Evolutionary conservation across 2,113 vertebrate genomes (phyloP), one percentile per base, ranked within the genome.

Genomic region (Melanotaenia duboulayi): DNA sequence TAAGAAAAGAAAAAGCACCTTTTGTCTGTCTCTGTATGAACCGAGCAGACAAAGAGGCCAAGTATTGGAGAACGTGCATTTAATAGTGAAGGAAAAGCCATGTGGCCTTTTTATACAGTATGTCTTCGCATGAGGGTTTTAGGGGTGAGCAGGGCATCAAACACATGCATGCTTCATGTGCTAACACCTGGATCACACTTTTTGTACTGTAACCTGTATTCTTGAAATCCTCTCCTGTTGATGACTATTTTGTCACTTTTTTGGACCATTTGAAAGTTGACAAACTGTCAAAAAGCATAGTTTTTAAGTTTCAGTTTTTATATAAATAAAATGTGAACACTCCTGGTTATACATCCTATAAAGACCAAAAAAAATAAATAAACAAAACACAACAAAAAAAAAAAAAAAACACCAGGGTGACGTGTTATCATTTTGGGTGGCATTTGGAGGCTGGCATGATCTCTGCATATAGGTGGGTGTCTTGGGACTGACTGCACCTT

Each of bases 171-270:
- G 84, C 84, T 89, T 86, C 87, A 87, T 84, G 80, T 82, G 84
- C 76, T 66, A 84, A 72, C 84, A 82, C 75, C 71, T 71, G 81
- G 81, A 91, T 84, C 78, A 88, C 82, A 65, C 78, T 90, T 86
- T 35, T 87, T 91, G 86, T 94, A 92, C 90, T 93, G 90, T 92
- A 92, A 89, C 82, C 88, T 92, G 89, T 90, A 84, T 86, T 92
- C 87, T 89, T 92, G 82, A 93, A 93, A 90, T 79, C 82, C 77
- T 85, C 80, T 76, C 86, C 81, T 28, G 5, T 64, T 87, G 65
- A 91, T 85, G 83, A 81, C 77, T 87, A 63, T 66, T 68, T 79
- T 62, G 65, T 84, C 69, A 81, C 58, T 74, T 85, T 78, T 82
- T 70, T 73, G 51, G 70, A 84, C 77, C 55, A 24, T 85, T 79